Conservation (phyloP, 2,888 invertebrate genomes). For the Podotricha telesiphe region DNA sequence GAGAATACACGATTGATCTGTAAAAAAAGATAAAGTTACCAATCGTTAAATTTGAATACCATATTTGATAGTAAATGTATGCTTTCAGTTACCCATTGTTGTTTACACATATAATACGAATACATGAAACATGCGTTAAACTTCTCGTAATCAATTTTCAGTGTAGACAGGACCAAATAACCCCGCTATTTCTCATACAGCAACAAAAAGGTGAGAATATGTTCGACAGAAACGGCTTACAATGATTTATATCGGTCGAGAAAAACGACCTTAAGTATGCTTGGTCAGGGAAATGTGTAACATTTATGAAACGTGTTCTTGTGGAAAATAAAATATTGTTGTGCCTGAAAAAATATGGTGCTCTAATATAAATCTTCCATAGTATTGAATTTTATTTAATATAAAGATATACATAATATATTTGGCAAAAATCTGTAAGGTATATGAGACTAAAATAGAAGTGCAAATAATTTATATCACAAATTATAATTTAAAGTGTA, state of each 20-base stretch:
- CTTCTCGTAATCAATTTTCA: slow-evolving; percentile 25
- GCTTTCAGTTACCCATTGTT: neutral
- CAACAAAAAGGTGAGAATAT: slow-evolving; percentile 73
- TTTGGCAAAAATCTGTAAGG: too few relatives aligned
- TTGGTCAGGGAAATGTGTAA: slow-evolving; percentile 56
- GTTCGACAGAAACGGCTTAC: slow-evolving; percentile 64
- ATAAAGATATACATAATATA: too few relatives aligned
- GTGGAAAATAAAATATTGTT: slow-evolving; percentile 26
- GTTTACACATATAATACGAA: neutral
- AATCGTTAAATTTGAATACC: neutral
- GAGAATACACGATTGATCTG: too few relatives aligned
- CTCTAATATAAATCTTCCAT: too few relatives aligned
- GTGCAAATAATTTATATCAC: too few relatives aligned
- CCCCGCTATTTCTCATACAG: slow-evolving; percentile 40
- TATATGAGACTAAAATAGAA: too few relatives aligned
- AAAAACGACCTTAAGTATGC: slow-evolving; percentile 65
- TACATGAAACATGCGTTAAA: neutral
- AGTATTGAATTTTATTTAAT: too few relatives aligned
- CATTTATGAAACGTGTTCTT: slow-evolving; percentile 38
- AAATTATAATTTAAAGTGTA: too few relatives aligned
- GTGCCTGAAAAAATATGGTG: slow-evolving; percentile 8
- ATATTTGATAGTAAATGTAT: neutral
- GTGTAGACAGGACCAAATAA: slow-evolving; percentile 31
- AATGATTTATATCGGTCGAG: slow-evolving; percentile 71
- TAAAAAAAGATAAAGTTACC: too few relatives aligned